Percentiles rank a stretch among this genome's conserved stretches.
Conservation (phyloP, 1,140 invertebrate genomes). For the Sycophaga agraensis region DNA sequence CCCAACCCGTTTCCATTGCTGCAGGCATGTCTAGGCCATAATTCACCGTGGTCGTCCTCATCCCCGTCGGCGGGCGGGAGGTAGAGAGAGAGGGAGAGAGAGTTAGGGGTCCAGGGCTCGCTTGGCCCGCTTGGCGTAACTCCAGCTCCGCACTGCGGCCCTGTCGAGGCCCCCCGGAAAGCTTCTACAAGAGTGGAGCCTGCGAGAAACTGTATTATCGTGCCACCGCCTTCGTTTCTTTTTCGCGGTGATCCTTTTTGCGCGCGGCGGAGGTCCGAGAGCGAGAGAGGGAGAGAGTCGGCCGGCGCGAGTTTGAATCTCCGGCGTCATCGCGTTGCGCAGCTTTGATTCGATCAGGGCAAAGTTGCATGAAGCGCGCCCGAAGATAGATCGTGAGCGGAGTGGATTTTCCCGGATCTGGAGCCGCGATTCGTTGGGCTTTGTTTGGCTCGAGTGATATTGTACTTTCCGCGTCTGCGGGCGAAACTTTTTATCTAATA, state of each 20-base stretch:
- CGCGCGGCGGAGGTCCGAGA: no score
- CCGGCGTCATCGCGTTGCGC: no score
- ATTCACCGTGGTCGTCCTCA: constrained; percentile 29
- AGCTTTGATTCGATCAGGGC: no score
- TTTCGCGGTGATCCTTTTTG: not conserved
- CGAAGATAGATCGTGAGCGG: no score
- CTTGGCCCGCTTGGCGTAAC: constrained; percentile 43
- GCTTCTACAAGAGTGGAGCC: not conserved
- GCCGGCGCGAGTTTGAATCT: no score
- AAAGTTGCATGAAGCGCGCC: no score
- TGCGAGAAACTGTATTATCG: not conserved
- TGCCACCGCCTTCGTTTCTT: not conserved
- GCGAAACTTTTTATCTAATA: no score
- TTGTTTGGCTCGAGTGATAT: no score
- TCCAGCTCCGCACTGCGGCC: constrained; percentile 48
- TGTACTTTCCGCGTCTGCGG: no score
- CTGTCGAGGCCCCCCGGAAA: not conserved
- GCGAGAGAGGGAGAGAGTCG: no score
- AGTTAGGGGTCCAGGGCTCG: not conserved
- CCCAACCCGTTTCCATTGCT: constrained; percentile 24
- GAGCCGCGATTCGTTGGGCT: no score
- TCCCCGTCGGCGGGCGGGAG: not conserved
- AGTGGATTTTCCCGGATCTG: no score
- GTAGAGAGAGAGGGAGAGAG: not conserved
- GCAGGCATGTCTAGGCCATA: constrained; percentile 37